These are phyloP conservation scores for Spisula subtruncata DNA, from an alignment of 2,888 invertebrate species.

Conservation along the genomic window DNA sequence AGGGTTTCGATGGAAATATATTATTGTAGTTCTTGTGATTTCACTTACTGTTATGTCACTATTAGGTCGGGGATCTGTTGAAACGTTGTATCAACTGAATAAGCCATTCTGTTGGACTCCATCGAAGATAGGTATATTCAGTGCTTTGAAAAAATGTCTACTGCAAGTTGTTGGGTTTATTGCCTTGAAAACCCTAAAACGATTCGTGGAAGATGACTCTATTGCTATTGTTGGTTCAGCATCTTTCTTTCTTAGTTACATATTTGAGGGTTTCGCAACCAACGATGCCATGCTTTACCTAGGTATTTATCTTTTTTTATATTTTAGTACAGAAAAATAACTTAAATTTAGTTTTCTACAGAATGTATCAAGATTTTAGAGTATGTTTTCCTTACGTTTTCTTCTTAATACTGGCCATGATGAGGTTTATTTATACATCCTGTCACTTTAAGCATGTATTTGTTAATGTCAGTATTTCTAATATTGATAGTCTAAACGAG, in stretches of 20 bases:
- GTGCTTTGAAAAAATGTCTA: not conserved
- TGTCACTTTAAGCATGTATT: no score
- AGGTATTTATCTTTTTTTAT: no score
- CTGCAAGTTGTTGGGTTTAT: conserved; percentile 17
- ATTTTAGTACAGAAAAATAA: no score
- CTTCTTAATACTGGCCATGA: no score
- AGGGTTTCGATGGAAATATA: conserved; percentile 17
- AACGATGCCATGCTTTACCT: conserved; percentile 35
- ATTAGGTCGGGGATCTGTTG: conserved; percentile 23
- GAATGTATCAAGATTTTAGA: no score
- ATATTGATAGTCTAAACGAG: no score
- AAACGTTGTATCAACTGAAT: conserved; percentile 34
- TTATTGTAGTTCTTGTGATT: conserved; percentile 8
- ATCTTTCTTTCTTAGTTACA: not conserved
- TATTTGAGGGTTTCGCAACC: conserved; percentile 24
- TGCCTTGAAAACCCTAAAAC: not conserved
- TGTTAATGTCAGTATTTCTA: no score
- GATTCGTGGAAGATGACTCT: not conserved
- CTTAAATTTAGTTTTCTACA: no score
- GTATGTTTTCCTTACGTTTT: no score
- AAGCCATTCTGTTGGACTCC: conserved; percentile 41
- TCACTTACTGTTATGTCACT: not conserved
- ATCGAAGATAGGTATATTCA: conserved; percentile 11
- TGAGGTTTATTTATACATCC: no score
- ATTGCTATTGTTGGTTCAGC: conserved; percentile 39